A percentile compares a stretch with the other conserved stretches of the same genome.
These are phyloP conservation scores for Chaetops frenatus DNA, from an alignment of 2,113 vertebrate species.

Conservation along the genomic window DNA sequence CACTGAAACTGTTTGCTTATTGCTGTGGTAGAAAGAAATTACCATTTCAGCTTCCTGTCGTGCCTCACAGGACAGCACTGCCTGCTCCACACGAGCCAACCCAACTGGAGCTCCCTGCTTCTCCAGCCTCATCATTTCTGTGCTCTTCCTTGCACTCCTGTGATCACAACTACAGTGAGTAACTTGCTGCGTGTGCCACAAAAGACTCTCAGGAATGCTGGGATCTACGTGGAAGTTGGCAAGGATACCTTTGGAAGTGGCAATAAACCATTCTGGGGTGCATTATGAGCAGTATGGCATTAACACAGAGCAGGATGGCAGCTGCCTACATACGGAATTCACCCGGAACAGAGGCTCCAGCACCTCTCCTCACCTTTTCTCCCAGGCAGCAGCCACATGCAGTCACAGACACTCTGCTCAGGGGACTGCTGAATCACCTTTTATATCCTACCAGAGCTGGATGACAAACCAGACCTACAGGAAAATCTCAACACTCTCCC, in stretches of 20 bases:
- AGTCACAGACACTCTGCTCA: not conserved
- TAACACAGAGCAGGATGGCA: not conserved
- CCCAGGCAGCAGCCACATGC: not conserved
- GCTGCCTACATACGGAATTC: not conserved
- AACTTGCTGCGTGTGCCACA: not conserved
- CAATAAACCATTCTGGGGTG: not conserved
- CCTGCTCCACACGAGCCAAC: not conserved
- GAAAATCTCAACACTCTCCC: not conserved
- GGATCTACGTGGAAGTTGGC: fast-evolving
- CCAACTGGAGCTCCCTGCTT: not conserved
- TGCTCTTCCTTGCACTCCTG: not conserved
- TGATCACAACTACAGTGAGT: not conserved
- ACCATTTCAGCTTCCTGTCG: not conserved
- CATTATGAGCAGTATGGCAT: not conserved
- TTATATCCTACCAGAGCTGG: not conserved
- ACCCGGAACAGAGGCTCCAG: not conserved
- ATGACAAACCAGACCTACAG: not conserved
- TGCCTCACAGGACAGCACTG: not conserved
- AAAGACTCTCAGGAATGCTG: not conserved
- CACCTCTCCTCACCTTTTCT: not conserved
- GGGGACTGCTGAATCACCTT: not conserved
- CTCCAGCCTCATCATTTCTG: not conserved
- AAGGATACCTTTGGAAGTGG: not conserved
- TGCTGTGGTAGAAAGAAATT: not conserved
- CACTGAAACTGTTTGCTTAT: constrained; percentile 7